Percentiles rank a stretch among this genome's conserved stretches.
Evolutionary conservation across 2,888 invertebrate genomes (phyloP).

Genomic region (Pheosia gnoma): DNA sequence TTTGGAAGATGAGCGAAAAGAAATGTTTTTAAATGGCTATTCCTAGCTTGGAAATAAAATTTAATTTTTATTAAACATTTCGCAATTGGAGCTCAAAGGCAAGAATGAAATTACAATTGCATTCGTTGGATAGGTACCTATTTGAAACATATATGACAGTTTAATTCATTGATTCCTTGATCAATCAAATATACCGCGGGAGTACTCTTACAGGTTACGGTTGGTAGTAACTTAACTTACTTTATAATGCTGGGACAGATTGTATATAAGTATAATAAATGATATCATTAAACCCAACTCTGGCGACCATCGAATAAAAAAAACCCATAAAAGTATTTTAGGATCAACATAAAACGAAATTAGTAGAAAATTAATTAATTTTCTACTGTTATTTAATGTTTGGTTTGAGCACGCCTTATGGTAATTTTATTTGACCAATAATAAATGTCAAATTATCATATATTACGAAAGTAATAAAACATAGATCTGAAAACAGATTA

Average conservation of each 20-base stretch:
- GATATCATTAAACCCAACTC: constrained; percentile 7
- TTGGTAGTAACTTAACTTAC: too few relatives aligned
- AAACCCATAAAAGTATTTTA: not conserved
- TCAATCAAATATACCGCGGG: too few relatives aligned
- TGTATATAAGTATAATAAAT: not conserved
- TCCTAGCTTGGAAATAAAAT: constrained; percentile 14
- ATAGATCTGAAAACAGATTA: not conserved
- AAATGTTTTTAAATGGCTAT: constrained; percentile 4
- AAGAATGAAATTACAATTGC: too few relatives aligned
- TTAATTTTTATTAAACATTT: too few relatives aligned
- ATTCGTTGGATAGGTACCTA: too few relatives aligned
- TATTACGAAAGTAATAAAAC: constrained; percentile 3
- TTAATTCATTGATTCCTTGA: too few relatives aligned
- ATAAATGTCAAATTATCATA: constrained; percentile 1
- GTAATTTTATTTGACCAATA: constrained; percentile 6
- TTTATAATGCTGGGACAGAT: too few relatives aligned
- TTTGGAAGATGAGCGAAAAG: constrained; percentile 12
- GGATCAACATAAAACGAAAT: not conserved
- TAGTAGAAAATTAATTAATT: not conserved
- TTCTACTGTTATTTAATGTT: not conserved
- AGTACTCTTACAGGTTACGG: too few relatives aligned
- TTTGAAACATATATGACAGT: too few relatives aligned
- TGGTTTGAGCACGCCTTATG: not conserved
- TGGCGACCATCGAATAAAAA: not conserved
- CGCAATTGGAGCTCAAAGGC: too few relatives aligned